Base-by-base conservation (phyloP, 30 jellyfish, hydroid and myxozoan species). In the Catostylus mosaicus region DNA sequence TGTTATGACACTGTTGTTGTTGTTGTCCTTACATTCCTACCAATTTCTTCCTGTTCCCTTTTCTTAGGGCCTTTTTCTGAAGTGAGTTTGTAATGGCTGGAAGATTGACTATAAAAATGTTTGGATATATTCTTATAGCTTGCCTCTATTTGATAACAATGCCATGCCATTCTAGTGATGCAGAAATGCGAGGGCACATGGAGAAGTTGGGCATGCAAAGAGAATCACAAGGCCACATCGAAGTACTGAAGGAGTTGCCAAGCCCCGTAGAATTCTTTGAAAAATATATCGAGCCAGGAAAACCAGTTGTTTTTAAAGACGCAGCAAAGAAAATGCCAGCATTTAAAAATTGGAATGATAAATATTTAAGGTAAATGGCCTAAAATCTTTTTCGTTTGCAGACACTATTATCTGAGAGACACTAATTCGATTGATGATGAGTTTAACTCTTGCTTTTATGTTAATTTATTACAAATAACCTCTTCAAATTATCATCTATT, bases 301-400 rank as follows among this genome's bases (percentile, higher is more conserved):
- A 73, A 75, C 98, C 98, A 18, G 93, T 59, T 8, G 97, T 92
- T 43, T 92, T 92, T 71, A 92, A 92, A 51, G 98, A 87, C 0
- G 98, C 97, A 24, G 98, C 97, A 10, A 86, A 80, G 65, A 29
- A 62, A 36, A 80, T 92, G 89, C 98, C 98, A 7, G 98, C 98
- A 2, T 92, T 61, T 66, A 78, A 80, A 31, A 50, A 69, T 1
- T 92, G 98, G 98, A 71, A 82, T 14, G 98, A 92, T 69, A 89
- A 92, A 60, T 92, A 92, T 54, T 66, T 92, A 29, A 92, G 75
- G 97, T 89, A 29, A 4, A 67, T 77, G 3, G 1, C 9, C 56
- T 27, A n/a, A n/a, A n/a, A n/a, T n/a, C n/a, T n/a, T n/a, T n/a
- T n/a, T n/a, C n/a, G n/a, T n/a, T n/a, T n/a, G n/a, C n/a, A n/a